A percentile compares a stretch with the other conserved stretches of the same genome.
These are phyloP conservation scores for Sanderia malayensis DNA, from an alignment of 30 jellyfish, hydroid and myxozoan species.

Conservation along the genomic window DNA sequence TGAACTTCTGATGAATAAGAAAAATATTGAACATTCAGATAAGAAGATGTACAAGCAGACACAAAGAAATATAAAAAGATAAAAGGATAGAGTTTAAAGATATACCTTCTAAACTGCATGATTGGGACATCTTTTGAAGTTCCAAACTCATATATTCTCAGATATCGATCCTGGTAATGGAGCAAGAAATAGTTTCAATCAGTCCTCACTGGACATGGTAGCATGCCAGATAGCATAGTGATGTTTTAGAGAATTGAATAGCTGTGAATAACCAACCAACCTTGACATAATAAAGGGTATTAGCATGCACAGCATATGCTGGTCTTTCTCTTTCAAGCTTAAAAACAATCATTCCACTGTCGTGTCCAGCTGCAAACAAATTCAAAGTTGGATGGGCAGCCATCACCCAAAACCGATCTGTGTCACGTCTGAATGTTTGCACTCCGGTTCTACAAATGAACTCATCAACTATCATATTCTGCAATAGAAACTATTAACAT, in stretches of 20 bases:
- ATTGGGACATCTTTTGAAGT: slow-evolving; percentile 88
- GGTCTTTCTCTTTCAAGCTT: slow-evolving; percentile 96
- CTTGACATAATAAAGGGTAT: slow-evolving; percentile 91
- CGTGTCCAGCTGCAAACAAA: slow-evolving; percentile 98
- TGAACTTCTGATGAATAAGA: slow-evolving; percentile 81
- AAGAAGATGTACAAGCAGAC: too few relatives aligned
- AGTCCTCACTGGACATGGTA: too few relatives aligned
- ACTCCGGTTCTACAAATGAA: slow-evolving; percentile 85
- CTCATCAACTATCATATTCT: too few relatives aligned
- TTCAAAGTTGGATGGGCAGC: slow-evolving; percentile 95
- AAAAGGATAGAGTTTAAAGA: too few relatives aligned
- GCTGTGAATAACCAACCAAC: too few relatives aligned
- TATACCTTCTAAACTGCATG: slow-evolving; percentile 80
- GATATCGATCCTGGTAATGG: slow-evolving; percentile 90
- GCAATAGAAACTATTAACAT: too few relatives aligned
- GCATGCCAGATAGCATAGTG: too few relatives aligned
- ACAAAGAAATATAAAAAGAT: too few relatives aligned
- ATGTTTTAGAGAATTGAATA: too few relatives aligned
- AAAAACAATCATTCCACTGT: slow-evolving; percentile 92
- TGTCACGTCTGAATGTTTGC: slow-evolving; percentile 89
- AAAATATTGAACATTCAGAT: too few relatives aligned
- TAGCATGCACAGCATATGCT: slow-evolving; percentile 87
- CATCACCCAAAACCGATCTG: slow-evolving; percentile 91
- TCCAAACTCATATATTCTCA: slow-evolving; percentile 90
- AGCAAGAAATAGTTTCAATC: too few relatives aligned